phyloP scores from a whole-genome alignment of 2,797 vertebrate species.

The Tachyglossus aculeatus region DNA sequence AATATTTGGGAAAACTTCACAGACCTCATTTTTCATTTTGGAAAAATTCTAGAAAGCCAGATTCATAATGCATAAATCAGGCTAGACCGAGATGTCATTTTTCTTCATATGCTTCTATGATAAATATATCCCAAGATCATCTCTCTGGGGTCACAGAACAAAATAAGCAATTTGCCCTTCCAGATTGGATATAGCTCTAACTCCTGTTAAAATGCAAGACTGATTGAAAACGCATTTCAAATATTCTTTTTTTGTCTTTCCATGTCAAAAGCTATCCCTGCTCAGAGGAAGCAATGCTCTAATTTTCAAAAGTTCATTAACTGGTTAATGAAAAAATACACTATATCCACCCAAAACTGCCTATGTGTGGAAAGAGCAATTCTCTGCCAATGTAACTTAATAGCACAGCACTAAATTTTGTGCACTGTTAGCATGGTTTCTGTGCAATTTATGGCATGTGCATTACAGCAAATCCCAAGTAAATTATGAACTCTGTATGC shows the following conservation, averaged over 20 bases:
- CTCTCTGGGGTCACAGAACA: not conserved
- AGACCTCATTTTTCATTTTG: not conserved
- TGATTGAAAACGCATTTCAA: constrained; percentile 21
- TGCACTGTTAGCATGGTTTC: constrained; percentile 60
- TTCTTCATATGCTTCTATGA: not conserved
- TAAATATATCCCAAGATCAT: not conserved
- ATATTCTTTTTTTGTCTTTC: constrained; percentile 14
- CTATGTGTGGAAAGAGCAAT: constrained; percentile 34
- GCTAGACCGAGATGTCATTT: not conserved
- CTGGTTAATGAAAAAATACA: constrained; percentile 58
- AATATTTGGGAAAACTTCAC: too few relatives aligned
- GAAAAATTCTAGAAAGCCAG: not conserved
- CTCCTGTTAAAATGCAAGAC: constrained; percentile 9
- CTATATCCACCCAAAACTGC: constrained; percentile 39
- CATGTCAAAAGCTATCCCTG: constrained; percentile 28
- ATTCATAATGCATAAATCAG: not conserved
- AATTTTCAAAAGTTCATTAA: constrained; percentile 46
- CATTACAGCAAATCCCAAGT: constrained; percentile 62
- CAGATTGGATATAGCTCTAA: not conserved
- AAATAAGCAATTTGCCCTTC: not conserved
- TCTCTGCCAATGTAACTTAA: constrained; percentile 37
- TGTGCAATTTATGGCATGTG: constrained; percentile 66
- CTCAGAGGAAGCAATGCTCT: constrained; percentile 35
- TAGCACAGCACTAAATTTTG: constrained; percentile 51
- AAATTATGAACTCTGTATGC: constrained; percentile 73